A percentile compares a stretch with the other conserved stretches of the same genome.
Evolutionary conservation across 2,113 vertebrate genomes (phyloP).

Genomic region (Gyps fulvus): DNA sequence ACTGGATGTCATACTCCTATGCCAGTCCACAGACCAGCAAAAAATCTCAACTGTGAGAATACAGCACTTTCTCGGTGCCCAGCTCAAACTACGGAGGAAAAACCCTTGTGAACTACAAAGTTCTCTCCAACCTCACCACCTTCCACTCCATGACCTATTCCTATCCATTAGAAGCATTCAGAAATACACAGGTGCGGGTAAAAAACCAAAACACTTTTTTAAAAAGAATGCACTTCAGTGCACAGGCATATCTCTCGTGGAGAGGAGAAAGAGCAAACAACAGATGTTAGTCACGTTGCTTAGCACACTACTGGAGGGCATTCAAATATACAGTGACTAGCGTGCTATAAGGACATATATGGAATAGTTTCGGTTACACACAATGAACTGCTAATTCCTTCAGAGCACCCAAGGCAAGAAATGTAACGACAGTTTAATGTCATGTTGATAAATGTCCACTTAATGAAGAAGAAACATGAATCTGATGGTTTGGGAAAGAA

Average conservation of each 20-base stretch:
- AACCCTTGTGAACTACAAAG: not conserved
- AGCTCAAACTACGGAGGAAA: not conserved
- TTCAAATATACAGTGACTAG: slow-evolving; percentile 27
- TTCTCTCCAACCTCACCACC: not conserved
- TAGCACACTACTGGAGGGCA: slow-evolving; percentile 26
- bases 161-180: not conserved
- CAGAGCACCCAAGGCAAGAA: slow-evolving; percentile 4
- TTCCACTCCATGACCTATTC: not conserved
- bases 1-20: not conserved
- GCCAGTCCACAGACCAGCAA: not conserved
- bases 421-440: slow-evolving; percentile 14
- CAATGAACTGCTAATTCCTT: not conserved
- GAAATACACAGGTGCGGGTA: not conserved
- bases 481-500: not conserved
- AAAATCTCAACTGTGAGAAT: not conserved
- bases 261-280: slow-evolving; percentile 41
- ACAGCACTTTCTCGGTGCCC: fast-evolving
- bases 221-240: slow-evolving; percentile 13
- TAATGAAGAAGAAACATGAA: not conserved
- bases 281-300: slow-evolving; percentile 42
- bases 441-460: slow-evolving; percentile 16
- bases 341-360: slow-evolving; percentile 31
- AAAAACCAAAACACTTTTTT: not conserved
- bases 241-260: not conserved
- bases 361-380: slow-evolving; percentile 17